A percentile compares a stretch with the other conserved stretches of the same genome.
Evolutionary conservation across 2,797 vertebrate species (phyloP).

Genomic region (Trachurus trachurus): DNA sequence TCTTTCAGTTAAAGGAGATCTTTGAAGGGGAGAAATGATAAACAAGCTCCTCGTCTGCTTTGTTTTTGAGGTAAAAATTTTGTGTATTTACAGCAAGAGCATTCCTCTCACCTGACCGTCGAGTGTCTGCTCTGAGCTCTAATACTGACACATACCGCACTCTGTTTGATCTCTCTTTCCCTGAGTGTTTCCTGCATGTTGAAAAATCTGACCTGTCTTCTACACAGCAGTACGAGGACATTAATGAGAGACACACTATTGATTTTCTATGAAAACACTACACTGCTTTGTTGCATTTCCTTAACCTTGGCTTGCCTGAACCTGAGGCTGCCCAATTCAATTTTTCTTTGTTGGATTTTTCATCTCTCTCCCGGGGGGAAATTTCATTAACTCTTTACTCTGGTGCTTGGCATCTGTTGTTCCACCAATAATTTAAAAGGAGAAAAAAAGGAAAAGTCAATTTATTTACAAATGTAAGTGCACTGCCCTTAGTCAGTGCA

Average conservation of each 20-base stretch:
- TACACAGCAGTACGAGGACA: constrained; percentile 63
- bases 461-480: constrained; percentile 14
- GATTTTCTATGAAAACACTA: constrained; percentile 80
- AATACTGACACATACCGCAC: constrained; percentile 1
- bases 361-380: constrained; percentile 59
- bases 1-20: constrained; percentile 14
- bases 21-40: constrained; percentile 1
- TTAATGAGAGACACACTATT: constrained; percentile 78
- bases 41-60: not conserved
- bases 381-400: constrained; percentile 74
- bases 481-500: constrained; percentile 13
- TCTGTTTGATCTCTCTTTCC: constrained; percentile 40
- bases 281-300: constrained; percentile 77
- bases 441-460: constrained; percentile 22
- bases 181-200: constrained; percentile 42
- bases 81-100: constrained; percentile 1
- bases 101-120: not conserved
- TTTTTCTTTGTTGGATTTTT: constrained; percentile 68
- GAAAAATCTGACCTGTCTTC: constrained; percentile 59
- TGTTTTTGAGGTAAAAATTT: constrained; percentile 11
- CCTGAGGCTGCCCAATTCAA: constrained; percentile 71
- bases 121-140: constrained; percentile 4
- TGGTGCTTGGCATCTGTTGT: constrained; percentile 63
- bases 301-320: constrained; percentile 79
- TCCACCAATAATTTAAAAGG: constrained; percentile 20